Evolutionary conservation across 2,113 vertebrate species (phyloP).

Genomic region (Cygnus atratus): DNA sequence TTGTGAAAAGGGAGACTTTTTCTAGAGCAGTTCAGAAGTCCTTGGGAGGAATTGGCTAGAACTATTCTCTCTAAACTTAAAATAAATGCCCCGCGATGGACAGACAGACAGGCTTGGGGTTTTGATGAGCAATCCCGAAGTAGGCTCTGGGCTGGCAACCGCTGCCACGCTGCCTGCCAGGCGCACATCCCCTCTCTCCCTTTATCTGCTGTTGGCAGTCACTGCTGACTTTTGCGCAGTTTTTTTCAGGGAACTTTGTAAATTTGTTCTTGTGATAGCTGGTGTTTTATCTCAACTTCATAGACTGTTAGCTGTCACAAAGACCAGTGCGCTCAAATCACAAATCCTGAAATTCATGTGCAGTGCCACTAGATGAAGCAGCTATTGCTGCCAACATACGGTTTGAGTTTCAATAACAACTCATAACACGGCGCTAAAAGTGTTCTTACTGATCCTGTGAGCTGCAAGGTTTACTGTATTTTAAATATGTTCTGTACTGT

Average conservation of each 20-base stretch:
- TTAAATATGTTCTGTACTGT: slow-evolving; percentile 34
- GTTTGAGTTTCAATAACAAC: background rate
- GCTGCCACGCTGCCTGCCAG: rapidly evolving
- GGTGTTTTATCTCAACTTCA: background rate
- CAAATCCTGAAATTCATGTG: background rate
- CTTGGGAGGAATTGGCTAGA: background rate
- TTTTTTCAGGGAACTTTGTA: slow-evolving; percentile 31
- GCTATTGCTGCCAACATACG: background rate
- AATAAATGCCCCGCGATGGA: rapidly evolving
- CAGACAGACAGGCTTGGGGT: background rate
- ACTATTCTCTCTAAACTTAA: background rate
- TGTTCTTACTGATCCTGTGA: background rate
- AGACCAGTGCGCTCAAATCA: background rate
- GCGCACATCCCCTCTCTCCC: background rate
- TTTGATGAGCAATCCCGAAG: background rate
- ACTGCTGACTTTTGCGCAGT: background rate
- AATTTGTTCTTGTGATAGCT: background rate
- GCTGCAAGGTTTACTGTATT: slow-evolving; percentile 2
- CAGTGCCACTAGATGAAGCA: background rate
- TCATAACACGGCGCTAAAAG: background rate
- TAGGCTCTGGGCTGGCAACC: background rate
- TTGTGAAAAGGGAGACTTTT: background rate
- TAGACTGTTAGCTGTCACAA: background rate
- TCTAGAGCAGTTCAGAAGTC: background rate
- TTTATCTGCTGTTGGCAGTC: background rate